Evolutionary conservation across 1,140 invertebrate species (phyloP), one percentile per base, ranked within the genome.

Genomic region (Drosophila murphyi): DNA sequence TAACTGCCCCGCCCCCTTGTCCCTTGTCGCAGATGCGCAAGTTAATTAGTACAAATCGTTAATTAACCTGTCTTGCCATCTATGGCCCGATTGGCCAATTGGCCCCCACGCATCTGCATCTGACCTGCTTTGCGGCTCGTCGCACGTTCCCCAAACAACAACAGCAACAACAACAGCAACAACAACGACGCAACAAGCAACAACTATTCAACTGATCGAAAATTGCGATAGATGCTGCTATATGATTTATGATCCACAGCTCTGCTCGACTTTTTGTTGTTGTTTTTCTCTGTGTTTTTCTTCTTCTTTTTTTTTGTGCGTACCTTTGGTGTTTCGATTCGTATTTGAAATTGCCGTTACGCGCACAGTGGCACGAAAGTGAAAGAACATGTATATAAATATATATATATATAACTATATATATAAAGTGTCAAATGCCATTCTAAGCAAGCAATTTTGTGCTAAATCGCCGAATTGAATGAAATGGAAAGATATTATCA

Each of bases 21-120:
- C 31, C 31, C 63, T 65, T 52, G 62, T 20, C 12, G 20, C 39
- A 57, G 63, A 32, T 32, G 43, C 12, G 50, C 75, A 47, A 68
- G 74, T 76, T 87, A 87, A 87, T 87, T 87, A 86, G 83, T 76
- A 64, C 83, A 76, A 71, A 79, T 82, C 82, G 76, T 88, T 87
- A 87, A 87, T 87, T 87, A 87, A 88, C 82, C 82, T 79, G 80
- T 80, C 74, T 76, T 71, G 81, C 80, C 80, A 83, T 82, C 80
- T 83, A 31, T 87, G 86, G 77, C 72, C 79, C 79, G 72, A 80
- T 85, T 83, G 80, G 80, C 80, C 80, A 82, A 82, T 75, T 88
- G 82, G 81, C 82, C 80, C 82, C 72, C 78, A 78, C 83, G 82
- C 82, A 86, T 75, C 78, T 78, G 63, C 71, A 79, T 50, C 65